These are phyloP conservation scores for Herpailurus yagouaroundi DNA, from an alignment of 2,113 vertebrate species.

Conservation along the genomic window DNA sequence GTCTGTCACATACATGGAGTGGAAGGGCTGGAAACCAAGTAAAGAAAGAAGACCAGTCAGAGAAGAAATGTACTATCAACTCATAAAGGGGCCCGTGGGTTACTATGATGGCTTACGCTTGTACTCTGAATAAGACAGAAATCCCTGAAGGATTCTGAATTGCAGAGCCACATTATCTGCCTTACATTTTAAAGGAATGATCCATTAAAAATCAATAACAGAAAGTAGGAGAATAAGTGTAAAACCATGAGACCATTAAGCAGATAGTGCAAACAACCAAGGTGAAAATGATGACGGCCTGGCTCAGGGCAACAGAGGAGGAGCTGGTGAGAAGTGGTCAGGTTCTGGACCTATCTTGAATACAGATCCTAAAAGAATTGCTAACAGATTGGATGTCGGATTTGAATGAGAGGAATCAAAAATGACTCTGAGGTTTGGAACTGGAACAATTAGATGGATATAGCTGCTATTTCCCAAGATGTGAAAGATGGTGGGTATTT, in stretches of 20 bases:
- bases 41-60: not conserved
- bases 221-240: not conserved
- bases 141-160: not conserved
- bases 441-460: not conserved
- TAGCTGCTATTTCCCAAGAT: not conserved
- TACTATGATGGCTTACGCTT: not conserved
- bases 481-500: not conserved
- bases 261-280: not conserved
- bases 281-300: not conserved
- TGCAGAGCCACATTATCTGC: not conserved
- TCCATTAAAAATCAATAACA: not conserved
- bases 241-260: not conserved
- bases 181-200: not conserved
- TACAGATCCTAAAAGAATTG: not conserved
- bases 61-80: not conserved
- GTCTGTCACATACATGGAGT: not conserved
- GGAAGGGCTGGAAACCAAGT: not conserved
- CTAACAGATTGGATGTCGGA: not conserved
- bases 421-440: not conserved
- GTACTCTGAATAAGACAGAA: not conserved
- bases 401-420: not conserved
- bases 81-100: rapidly evolving
- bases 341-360: not conserved
- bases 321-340: not conserved
- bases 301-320: not conserved